These are phyloP conservation scores for Hypotaenidia philippensis DNA, from an alignment of 2,797 vertebrate genomes.

Conservation along the genomic window DNA sequence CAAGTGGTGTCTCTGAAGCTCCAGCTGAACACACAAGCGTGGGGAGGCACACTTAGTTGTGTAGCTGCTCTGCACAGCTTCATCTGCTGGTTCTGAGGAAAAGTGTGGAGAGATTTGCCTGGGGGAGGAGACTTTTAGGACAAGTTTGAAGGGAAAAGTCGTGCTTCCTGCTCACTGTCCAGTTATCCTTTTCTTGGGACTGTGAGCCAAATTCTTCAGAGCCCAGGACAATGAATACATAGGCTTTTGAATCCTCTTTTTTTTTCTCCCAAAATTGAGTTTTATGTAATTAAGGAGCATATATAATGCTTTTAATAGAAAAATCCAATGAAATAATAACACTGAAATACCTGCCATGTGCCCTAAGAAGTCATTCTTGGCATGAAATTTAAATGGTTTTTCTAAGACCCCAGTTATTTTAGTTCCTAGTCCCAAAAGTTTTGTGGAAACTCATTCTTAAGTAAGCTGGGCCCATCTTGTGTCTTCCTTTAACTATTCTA, in stretches of 20 bases:
- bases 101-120: background rate
- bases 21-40: rapidly evolving
- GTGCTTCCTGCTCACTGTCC: background rate
- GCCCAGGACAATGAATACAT: background rate
- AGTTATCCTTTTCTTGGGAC: background rate
- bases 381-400: background rate
- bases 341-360: background rate
- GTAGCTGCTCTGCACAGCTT: background rate
- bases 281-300: background rate
- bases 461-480: background rate
- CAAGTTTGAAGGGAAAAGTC: background rate
- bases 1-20: background rate
- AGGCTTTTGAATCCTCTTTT: background rate
- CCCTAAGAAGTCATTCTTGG: background rate
- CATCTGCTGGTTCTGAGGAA: background rate
- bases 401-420: background rate
- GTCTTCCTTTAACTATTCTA: background rate
- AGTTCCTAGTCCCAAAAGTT: background rate
- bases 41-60: background rate
- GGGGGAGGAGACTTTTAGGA: background rate
- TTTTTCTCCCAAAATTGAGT: background rate
- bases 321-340: background rate
- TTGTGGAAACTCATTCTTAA: background rate
- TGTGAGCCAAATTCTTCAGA: background rate
- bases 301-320: background rate